Conservation (phyloP, 1,140 invertebrate species). For the Lordiphosa collinella region DNA sequence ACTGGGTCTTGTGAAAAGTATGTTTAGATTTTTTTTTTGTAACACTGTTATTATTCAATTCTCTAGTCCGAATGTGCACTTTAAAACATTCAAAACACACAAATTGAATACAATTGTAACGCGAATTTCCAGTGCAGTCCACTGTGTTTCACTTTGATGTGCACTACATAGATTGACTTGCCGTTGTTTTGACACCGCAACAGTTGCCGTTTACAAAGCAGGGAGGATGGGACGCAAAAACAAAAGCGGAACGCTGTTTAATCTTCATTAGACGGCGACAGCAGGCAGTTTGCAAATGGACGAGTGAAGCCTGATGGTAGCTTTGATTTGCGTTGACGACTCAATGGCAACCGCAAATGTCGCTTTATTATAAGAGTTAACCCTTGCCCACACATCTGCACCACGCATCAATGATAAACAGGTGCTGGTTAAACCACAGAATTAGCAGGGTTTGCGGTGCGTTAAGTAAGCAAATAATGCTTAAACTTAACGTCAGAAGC, state of each 20-base stretch:
- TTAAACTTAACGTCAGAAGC: conserved; percentile 68
- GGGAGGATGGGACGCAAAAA: conserved; percentile 16
- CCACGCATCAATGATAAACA: conserved; percentile 23
- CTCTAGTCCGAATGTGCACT: too few species aligned
- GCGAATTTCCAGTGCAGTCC: background rate
- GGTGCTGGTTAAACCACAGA: conserved; percentile 66
- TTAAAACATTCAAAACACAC: too few species aligned
- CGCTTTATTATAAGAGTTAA: too few species aligned
- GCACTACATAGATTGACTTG: conserved; percentile 53
- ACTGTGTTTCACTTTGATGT: conserved; percentile 38
- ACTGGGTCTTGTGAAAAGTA: too few species aligned
- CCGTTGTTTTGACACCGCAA: conserved; percentile 39
- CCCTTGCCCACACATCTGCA: background rate
- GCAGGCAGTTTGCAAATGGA: too few species aligned
- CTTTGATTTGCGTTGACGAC: too few species aligned
- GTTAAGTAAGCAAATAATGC: conserved; percentile 68
- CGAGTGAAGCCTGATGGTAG: too few species aligned
- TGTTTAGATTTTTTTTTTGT: too few species aligned
- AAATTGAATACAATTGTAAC: too few species aligned
- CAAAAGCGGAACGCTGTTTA: conserved; percentile 44
- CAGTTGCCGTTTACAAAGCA: conserved; percentile 29
- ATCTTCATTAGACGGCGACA: conserved; percentile 48
- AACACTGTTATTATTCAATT: too few species aligned
- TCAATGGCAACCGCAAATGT: too few species aligned
- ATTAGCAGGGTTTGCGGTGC: conserved; percentile 71